Evolutionary conservation across 2,888 invertebrate genomes (phyloP).

Genomic region (Acronicta aceris): DNA sequence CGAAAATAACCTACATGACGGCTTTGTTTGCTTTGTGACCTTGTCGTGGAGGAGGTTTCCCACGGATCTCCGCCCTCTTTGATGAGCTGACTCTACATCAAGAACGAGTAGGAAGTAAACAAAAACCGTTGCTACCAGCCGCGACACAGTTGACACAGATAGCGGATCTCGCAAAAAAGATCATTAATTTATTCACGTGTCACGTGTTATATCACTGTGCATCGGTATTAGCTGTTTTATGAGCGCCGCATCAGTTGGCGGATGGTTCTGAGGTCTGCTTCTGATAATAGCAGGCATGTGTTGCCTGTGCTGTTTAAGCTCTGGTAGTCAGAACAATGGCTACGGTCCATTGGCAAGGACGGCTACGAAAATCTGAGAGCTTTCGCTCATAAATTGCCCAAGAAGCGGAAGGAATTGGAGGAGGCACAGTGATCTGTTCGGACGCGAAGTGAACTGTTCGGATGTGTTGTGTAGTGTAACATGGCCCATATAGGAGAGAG

Average conservation of each 20-base stretch:
- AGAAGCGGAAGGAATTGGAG: no score
- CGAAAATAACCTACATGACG: background rate
- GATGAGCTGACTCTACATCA: background rate
- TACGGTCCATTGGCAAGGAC: no score
- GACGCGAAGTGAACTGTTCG: no score
- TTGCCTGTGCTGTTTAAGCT: no score
- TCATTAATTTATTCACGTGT: background rate
- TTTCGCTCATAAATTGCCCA: no score
- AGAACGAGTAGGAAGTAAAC: background rate
- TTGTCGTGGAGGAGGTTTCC: constrained; percentile 1
- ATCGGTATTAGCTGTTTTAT: background rate
- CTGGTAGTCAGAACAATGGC: no score
- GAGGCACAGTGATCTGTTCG: no score
- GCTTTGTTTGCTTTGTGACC: background rate
- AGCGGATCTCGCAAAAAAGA: background rate
- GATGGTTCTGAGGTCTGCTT: background rate
- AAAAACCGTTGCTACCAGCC: background rate
- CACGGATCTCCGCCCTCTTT: constrained; percentile 5
- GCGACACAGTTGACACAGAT: background rate
- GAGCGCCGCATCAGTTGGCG: background rate
- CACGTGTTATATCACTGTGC: background rate
- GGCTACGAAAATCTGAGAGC: no score
- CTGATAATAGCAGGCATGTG: no score
- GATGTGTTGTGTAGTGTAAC: no score
- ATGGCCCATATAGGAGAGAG: no score